Conservation (phyloP, 1,140 invertebrate species). For the Physella acuta region DNA sequence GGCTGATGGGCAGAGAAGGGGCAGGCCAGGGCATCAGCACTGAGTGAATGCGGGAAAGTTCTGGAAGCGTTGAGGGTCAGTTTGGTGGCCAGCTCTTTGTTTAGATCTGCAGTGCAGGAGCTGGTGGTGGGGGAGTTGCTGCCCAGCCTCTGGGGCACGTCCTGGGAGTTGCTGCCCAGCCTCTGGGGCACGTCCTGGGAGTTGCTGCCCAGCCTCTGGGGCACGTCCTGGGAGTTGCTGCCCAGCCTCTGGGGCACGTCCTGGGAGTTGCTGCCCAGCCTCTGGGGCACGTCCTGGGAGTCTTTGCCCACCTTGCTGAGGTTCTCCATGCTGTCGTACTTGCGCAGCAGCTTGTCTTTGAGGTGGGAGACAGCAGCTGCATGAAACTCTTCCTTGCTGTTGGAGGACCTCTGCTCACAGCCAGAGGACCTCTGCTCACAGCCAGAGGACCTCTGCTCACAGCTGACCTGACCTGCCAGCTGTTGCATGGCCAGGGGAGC, state of each 20-base stretch:
- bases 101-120: constrained; percentile 14
- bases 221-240: constrained; percentile 38
- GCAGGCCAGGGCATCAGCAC: no score
- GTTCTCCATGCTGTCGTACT: constrained; percentile 49
- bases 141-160: constrained; percentile 7
- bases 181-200: not conserved
- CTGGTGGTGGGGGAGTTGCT: no score
- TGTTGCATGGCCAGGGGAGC: no score
- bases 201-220: constrained; percentile 33
- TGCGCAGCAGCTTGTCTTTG: constrained; percentile 51
- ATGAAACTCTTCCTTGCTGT: constrained; percentile 41
- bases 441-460: no score
- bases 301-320: constrained; percentile 36
- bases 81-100: constrained; percentile 25
- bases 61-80: constrained; percentile 10
- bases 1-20: no score
- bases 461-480: no score
- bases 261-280: constrained; percentile 5
- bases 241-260: constrained; percentile 7
- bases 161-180: constrained; percentile 4
- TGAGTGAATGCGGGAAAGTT: not conserved
- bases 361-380: constrained; percentile 42
- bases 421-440: not conserved
- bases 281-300: not conserved
- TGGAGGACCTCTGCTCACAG: not conserved